Evolutionary conservation across 2,797 vertebrate genomes (phyloP).

Genomic region (Capromys pilorides): DNA sequence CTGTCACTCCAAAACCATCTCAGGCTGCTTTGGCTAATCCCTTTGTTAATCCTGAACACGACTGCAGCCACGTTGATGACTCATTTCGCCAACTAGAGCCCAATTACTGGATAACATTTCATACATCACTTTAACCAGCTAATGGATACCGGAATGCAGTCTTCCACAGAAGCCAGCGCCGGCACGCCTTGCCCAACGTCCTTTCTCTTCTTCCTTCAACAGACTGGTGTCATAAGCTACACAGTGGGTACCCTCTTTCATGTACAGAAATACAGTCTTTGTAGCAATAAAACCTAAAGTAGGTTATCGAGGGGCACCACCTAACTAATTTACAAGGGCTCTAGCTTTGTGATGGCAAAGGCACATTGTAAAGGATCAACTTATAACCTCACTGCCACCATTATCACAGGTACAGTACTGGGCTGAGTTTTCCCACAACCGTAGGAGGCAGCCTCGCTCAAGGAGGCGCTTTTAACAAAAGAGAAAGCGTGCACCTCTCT

Average conservation of each 20-base stretch:
- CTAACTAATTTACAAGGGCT: neutral
- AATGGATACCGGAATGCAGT: neutral
- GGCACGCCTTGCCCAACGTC: neutral
- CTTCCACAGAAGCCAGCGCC: neutral
- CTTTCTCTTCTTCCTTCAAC: neutral
- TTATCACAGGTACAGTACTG: neutral
- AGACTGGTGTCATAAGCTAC: neutral
- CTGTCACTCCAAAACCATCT: conserved; percentile 10
- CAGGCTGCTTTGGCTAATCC: conserved; percentile 58
- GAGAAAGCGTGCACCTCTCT: too few species aligned
- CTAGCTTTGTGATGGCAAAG: neutral
- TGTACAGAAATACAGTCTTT: neutral
- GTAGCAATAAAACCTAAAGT: neutral
- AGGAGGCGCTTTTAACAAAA: neutral
- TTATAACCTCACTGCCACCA: neutral
- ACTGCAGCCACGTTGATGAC: conserved; percentile 42
- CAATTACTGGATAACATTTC: neutral
- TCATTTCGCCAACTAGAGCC: neutral
- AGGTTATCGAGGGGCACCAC: neutral
- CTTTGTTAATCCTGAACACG: conserved; percentile 65
- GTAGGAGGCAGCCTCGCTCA: neutral
- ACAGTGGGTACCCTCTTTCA: neutral
- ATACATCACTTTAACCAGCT: neutral
- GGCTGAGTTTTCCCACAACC: neutral
- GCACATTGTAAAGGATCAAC: neutral